Conservation (phyloP, 23 tunicate species). For the Oikopleura albicans region DNA sequence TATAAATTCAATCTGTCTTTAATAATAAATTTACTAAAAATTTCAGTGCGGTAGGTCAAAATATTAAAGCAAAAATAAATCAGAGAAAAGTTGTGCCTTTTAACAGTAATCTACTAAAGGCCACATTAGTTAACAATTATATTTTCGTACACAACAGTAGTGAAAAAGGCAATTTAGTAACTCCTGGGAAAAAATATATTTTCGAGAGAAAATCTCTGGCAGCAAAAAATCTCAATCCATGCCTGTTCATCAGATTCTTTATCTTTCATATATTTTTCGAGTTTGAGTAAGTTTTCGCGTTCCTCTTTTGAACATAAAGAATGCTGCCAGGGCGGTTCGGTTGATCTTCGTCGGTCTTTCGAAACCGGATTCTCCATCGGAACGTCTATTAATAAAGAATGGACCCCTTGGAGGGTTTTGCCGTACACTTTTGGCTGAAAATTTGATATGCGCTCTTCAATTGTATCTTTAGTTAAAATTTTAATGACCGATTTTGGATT, state of each 20-base stretch:
- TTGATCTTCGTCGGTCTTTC: neutral
- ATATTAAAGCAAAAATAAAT: too few relatives aligned
- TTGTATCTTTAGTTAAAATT: neutral
- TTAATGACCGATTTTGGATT: neutral
- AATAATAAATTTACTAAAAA: too few relatives aligned
- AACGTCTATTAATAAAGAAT: neutral
- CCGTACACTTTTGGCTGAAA: neutral
- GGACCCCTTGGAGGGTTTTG: neutral
- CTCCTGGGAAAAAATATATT: too few relatives aligned
- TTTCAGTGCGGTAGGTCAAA: too few relatives aligned
- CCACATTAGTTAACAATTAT: too few relatives aligned
- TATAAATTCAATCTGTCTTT: too few relatives aligned
- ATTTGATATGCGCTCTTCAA: neutral
- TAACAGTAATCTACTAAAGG: too few relatives aligned
- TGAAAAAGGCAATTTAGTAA: too few relatives aligned
- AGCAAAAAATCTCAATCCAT: neutral
- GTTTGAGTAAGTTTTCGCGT: neutral
- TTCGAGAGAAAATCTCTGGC: too few relatives aligned
- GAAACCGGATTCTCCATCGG: neutral
- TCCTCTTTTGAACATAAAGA: neutral
- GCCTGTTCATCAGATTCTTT: neutral
- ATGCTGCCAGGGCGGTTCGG: neutral
- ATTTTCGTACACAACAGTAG: too few relatives aligned
- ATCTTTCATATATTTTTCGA: neutral
- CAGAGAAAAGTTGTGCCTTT: too few relatives aligned